Conservation (phyloP, 2,797 vertebrate genomes). For the Tolypeutes matacus region DNA sequence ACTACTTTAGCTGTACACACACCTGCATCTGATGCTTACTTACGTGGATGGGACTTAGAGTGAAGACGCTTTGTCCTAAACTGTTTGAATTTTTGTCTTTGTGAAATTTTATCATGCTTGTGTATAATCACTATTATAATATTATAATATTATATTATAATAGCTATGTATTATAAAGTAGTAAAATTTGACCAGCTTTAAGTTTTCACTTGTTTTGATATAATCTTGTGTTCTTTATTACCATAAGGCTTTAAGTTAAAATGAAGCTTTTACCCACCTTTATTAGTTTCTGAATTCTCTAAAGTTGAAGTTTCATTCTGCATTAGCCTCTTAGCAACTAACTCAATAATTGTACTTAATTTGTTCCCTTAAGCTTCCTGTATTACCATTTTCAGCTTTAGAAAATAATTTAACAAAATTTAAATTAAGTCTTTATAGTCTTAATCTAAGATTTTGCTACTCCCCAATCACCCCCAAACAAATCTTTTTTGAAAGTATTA, state of each 20-base stretch:
- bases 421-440: background rate
- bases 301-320: constrained; percentile 29
- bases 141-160: background rate
- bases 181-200: background rate
- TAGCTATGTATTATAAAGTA: background rate
- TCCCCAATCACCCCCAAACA: background rate
- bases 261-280: background rate
- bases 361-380: background rate
- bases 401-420: constrained; percentile 23
- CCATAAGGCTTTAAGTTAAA: background rate
- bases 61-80: background rate
- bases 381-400: constrained; percentile 42
- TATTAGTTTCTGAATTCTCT: constrained; percentile 30
- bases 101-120: background rate
- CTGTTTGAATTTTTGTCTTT: constrained; percentile 16
- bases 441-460: constrained; percentile 46
- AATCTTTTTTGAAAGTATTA: background rate
- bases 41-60: background rate
- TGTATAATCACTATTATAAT: background rate
- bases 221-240: constrained; percentile 13
- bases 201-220: constrained; percentile 9
- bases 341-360: background rate
- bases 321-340: background rate
- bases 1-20: background rate
- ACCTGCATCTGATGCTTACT: background rate